These are phyloP conservation scores for Tenodera sinensis DNA, from an alignment of 2,888 invertebrate species.

Conservation along the genomic window DNA sequence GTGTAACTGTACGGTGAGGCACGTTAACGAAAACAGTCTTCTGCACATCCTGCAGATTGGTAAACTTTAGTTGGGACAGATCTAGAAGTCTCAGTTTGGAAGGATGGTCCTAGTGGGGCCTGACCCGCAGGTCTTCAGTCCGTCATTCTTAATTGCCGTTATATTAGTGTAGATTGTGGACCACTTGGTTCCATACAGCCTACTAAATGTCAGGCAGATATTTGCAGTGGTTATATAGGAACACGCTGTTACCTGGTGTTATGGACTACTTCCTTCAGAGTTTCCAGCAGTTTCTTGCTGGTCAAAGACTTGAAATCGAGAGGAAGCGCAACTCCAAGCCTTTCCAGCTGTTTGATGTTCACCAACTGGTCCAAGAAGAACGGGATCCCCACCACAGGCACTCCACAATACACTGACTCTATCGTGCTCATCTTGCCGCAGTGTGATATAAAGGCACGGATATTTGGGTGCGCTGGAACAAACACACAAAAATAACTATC, in stretches of 20 bases:
- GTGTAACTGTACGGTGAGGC: too few species aligned
- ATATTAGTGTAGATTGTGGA: too few species aligned
- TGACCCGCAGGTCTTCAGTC: too few species aligned
- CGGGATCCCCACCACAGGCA: slow-evolving; percentile 50
- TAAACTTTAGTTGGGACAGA: too few species aligned
- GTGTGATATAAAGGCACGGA: slow-evolving; percentile 48
- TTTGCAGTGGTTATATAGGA: neutral
- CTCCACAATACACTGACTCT: slow-evolving; percentile 49
- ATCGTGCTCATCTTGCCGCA: slow-evolving; percentile 50
- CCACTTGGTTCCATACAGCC: too few species aligned
- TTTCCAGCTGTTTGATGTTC: slow-evolving; percentile 39
- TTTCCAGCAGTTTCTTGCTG: slow-evolving; percentile 22
- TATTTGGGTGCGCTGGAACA: slow-evolving; percentile 46
- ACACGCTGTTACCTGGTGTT: neutral
- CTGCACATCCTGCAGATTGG: too few species aligned
- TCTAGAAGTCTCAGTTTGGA: too few species aligned
- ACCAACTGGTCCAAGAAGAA: slow-evolving; percentile 49
- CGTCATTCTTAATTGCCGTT: too few species aligned
- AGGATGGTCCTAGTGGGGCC: too few species aligned
- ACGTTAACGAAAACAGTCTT: too few species aligned
- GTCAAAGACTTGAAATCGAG: slow-evolving; percentile 35
- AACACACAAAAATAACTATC: too few species aligned
- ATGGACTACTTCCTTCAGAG: neutral
- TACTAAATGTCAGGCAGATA: neutral
- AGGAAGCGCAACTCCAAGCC: slow-evolving; percentile 40